Evolutionary conservation across 37 sponge, comb jelly and placozoan species (phyloP).

Genomic region (Eunapius fragilis): DNA sequence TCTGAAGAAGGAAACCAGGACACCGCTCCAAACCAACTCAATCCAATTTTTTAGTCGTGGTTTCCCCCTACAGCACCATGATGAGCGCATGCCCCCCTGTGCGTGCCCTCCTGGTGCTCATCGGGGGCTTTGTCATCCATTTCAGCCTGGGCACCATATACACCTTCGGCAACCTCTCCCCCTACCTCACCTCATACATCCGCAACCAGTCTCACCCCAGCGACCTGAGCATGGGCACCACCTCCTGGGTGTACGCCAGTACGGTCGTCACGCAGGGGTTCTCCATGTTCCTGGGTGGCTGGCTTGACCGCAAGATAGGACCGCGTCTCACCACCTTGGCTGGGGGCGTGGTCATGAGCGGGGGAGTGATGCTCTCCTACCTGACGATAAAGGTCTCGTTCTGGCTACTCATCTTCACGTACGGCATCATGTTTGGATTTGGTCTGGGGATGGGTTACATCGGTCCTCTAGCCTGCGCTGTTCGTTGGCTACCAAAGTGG

Average conservation of each 20-base stretch:
- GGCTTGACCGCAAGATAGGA: conserved; percentile 73
- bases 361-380: conserved; percentile 47
- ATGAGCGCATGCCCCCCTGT: too few species aligned
- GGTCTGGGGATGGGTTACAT: conserved; percentile 86
- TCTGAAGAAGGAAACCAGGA: too few species aligned
- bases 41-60: too few species aligned
- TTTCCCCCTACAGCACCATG: too few species aligned
- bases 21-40: too few species aligned
- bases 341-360: conserved; percentile 69
- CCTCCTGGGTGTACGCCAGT: conserved; percentile 66
- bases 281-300: conserved; percentile 81
- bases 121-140: conserved; percentile 80
- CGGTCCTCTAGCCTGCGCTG: conserved; percentile 74
- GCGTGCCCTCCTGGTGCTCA: conserved; percentile 44
- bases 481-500: conserved; percentile 84
- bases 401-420: conserved; percentile 69
- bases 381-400: conserved; percentile 60
- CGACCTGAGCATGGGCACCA: conserved; percentile 5
- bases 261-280: conserved; percentile 65
- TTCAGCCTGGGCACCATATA: conserved; percentile 84
- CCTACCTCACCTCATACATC: conserved; percentile 87
- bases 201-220: conserved; percentile 50
- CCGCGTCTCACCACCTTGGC: conserved; percentile 71
- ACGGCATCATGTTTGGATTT: conserved; percentile 84
- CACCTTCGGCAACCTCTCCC: conserved; percentile 81